Base-by-base conservation (phyloP, 2,888 invertebrate species). In the Sphaeridia pumilis region DNA sequence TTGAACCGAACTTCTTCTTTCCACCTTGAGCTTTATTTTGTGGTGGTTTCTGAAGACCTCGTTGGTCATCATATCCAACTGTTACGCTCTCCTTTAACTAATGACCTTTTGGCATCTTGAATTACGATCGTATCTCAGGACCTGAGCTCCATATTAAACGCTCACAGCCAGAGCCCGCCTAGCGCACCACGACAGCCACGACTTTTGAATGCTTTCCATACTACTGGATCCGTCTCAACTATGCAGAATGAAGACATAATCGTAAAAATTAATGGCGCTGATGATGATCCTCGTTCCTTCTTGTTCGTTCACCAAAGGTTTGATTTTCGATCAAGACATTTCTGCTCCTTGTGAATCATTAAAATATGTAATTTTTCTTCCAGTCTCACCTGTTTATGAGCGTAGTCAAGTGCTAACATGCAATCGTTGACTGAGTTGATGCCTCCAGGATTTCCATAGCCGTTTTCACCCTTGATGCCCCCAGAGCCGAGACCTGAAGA, bases 391-490 rank as follows among this genome's bases (percentile, higher is more conserved):
- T 81, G 81, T 70, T 78, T 78, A 0, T 78, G 76, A 0, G 78
- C 78, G 68, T 81, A 81, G 70, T 81, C 81, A 58, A 81, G 74
- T 43, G 80, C 80, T 65, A 81, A 70, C 81, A 81, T 81, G 69
- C 81, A 81, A 72, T 81, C 81, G 68, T 78, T 80, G 73, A 59
- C 60, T 7, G 58, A 50, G 21, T 45, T 44, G 12, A 31, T 17
- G 20, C 26, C 27, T 12, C 28, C 17, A 25, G 38, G 2, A 24
- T 49, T 35, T n/a, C 54, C 52, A 48, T 58, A 67, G 17, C 67
- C 66, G 57, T 65, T 66, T 55, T 67, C 67, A 24, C 63, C 64
- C 54, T 67, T 66, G 34, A 66, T 63, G 20, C 63, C 63, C n/a
- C 44, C 27, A 20, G 36, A 36, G 38, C 60, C 59, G 5, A 38